Percentiles rank a stretch among this genome's conserved stretches.
phyloP scores from a whole-genome alignment of 2,113 vertebrate genomes.

The Prochilodus magdalenae region DNA sequence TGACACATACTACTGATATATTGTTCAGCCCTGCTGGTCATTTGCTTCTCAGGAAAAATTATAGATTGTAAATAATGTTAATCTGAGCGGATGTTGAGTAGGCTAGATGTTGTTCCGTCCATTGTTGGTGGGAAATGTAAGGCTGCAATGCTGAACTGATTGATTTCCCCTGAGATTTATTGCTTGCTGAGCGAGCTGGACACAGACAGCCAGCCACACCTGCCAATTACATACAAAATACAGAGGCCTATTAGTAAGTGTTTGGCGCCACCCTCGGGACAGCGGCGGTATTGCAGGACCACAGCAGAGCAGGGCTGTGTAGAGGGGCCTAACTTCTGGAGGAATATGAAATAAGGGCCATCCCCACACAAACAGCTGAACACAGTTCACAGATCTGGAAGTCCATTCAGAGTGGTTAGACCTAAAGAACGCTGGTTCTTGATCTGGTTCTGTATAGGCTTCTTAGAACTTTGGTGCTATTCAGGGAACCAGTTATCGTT shows the following conservation, averaged over 20 bases:
- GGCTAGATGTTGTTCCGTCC: neutral
- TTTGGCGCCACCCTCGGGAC: slow-evolving; percentile 26
- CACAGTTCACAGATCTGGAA: too few relatives aligned
- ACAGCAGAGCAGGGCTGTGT: too few relatives aligned
- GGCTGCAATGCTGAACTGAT: neutral
- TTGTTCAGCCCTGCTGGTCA: neutral
- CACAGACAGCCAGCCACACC: slow-evolving; percentile 23
- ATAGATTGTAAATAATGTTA: neutral
- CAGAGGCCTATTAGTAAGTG: neutral
- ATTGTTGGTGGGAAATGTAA: neutral
- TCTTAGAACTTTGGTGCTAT: too few relatives aligned
- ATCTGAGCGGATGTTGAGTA: too few relatives aligned
- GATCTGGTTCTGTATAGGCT: too few relatives aligned
- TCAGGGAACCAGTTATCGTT: too few relatives aligned
- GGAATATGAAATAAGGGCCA: too few relatives aligned
- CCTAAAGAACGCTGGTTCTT: too few relatives aligned
- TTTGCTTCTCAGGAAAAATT: neutral
- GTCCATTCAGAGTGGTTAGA: too few relatives aligned
- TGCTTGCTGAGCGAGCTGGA: neutral
- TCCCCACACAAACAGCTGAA: too few relatives aligned
- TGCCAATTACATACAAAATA: neutral
- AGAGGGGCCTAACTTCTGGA: too few relatives aligned
- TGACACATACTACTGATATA: neutral
- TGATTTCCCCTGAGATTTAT: neutral
- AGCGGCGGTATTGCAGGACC: neutral